Evolutionary conservation across 2,113 vertebrate species (phyloP).

Genomic region (human (Homo sapiens)): DNA sequence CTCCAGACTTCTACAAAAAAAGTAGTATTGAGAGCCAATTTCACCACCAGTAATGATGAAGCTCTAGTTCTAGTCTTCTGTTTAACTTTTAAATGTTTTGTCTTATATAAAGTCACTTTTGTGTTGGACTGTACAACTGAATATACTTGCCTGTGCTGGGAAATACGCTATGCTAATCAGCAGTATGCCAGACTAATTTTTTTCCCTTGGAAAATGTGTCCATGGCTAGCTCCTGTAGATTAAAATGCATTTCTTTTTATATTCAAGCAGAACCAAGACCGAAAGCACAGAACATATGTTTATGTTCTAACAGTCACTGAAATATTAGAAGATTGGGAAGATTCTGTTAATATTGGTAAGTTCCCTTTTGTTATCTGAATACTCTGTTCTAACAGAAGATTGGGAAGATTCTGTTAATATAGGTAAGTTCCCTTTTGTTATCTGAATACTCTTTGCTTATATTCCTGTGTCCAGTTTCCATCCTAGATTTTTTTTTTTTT

Average conservation of each 20-base stretch:
- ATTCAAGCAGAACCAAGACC: constrained; percentile 96
- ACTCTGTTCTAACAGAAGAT: constrained; percentile 84
- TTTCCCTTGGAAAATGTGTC: neutral
- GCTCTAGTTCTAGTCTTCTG: neutral
- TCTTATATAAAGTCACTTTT: neutral
- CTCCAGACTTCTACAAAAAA: too few relatives aligned
- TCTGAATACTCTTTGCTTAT: neutral
- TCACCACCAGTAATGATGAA: neutral
- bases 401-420: constrained; percentile 99
- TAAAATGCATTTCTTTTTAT: constrained; percentile 78
- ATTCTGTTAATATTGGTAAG: constrained; percentile 98
- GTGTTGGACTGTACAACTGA: neutral
- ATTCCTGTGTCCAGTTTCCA: neutral
- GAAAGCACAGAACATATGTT: constrained; percentile 98
- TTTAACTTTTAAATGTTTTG: neutral
- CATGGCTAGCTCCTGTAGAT: constrained; percentile 54
- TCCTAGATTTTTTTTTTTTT: neutral
- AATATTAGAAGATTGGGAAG: constrained; percentile 98
- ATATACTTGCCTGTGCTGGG: neutral
- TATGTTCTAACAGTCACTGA: constrained; percentile 98
- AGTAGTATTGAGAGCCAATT: neutral
- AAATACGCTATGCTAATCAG: neutral
- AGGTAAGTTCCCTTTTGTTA: constrained; percentile 83
- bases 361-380: neutral
- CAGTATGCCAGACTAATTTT: neutral